Evolutionary conservation across 2,888 invertebrate species (phyloP), one percentile per base, ranked within the genome.

Genomic region (Oxycera nigricornis): DNA sequence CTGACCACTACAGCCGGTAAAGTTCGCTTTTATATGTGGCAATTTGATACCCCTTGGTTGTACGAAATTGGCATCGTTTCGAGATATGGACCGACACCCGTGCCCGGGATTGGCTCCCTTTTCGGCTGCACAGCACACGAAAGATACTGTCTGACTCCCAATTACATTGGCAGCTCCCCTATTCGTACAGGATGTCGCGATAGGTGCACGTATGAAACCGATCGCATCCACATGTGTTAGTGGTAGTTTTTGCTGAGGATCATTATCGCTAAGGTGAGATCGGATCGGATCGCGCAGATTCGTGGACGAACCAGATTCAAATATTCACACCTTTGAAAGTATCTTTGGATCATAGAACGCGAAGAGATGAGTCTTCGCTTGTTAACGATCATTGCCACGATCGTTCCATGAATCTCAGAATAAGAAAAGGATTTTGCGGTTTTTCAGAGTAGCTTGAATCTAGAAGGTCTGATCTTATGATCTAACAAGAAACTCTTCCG

Each of bases 1-100:
- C 95, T 95, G 95, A 92, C 91, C 91, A 91, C 90, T 89, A 89
- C 89, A 89, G 89, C 88, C 89, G 88, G 87, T 88, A 82, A 81
- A 81, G 82, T 84, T 83, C 83, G 85, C 85, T 86, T 86, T 85
- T 86, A 86, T 86, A 86, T 83, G 83, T 80, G 83, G 86, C 85
- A 86, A 86, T 82, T 85, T 85, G 85, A 85, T 83, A 85, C 85
- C 84, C 78, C 82, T 82, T 77, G 79, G 77, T 81, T 80, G 79
- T 79, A 79, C 80, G 80, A 78, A 80, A 80, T 80, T 79, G 78
- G 79, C 79, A 79, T 77, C 78, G 76, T 77, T 75, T 77, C 78
- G 76, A 74, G 35, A 52, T 68, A 78, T 79, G 74, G 75, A 78
- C 76, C 77, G 77, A 77, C 77, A 78, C 80, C 78, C 79, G 80